phyloP scores from a whole-genome alignment of 2,888 invertebrate species.

The Antheraea assamensis region DNA sequence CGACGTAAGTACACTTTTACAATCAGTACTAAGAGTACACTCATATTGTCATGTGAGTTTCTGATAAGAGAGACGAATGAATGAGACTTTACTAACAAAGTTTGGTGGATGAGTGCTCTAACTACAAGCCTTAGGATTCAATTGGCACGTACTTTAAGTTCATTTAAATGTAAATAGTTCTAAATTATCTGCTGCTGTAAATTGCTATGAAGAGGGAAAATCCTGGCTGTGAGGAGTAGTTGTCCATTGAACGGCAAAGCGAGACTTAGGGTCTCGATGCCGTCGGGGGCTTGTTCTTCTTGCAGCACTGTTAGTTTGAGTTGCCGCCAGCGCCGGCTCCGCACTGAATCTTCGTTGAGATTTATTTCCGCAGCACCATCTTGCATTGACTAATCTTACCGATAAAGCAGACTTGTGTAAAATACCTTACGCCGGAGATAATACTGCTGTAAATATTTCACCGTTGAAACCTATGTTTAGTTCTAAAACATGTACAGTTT shows the following conservation, averaged over 20 bases:
- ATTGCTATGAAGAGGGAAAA: constrained; percentile 77
- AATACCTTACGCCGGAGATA: constrained; percentile 71
- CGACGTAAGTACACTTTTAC: constrained; percentile 91
- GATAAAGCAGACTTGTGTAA: constrained; percentile 78
- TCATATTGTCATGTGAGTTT: constrained; percentile 48
- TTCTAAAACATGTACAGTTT: constrained; percentile 84
- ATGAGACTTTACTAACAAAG: constrained; percentile 75
- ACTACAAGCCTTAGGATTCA: constrained; percentile 81
- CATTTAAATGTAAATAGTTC: constrained; percentile 80
- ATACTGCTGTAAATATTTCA: constrained; percentile 83
- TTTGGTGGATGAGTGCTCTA: constrained; percentile 81
- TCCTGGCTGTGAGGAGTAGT: constrained; percentile 82
- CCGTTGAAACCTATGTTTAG: constrained; percentile 80
- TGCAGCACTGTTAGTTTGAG: constrained; percentile 88
- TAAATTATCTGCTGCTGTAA: constrained; percentile 79
- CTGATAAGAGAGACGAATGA: constrained; percentile 72
- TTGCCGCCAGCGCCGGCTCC: constrained; percentile 83
- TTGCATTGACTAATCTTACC: constrained; percentile 80
- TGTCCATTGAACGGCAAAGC: constrained; percentile 71
- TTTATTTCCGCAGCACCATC: constrained; percentile 83
- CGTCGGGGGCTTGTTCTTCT: constrained; percentile 84
- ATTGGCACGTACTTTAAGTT: constrained; percentile 80
- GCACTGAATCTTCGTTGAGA: constrained; percentile 76
- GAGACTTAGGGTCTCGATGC: constrained; percentile 41
- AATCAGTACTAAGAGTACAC: constrained; percentile 28